These are phyloP conservation scores for Sisor rabdophorus DNA, from an alignment of 2,113 vertebrate species.

Conservation along the genomic window DNA sequence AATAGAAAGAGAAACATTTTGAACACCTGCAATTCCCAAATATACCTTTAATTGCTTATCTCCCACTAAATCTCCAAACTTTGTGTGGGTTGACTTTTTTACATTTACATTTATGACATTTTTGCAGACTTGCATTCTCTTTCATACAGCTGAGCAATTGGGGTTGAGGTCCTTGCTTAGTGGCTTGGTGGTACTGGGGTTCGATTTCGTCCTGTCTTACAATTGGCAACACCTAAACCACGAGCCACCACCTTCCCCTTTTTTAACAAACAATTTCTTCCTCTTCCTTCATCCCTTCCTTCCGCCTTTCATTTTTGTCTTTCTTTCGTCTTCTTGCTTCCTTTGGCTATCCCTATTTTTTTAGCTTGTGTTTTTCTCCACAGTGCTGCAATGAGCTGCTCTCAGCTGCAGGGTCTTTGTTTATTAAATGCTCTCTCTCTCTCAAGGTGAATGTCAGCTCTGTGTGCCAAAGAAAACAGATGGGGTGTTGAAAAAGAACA, in stretches of 20 bases:
- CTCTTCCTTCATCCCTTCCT: neutral
- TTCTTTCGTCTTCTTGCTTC: conserved; percentile 8
- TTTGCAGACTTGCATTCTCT: too few relatives aligned
- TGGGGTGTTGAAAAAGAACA: conserved; percentile 62
- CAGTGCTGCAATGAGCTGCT: conserved; percentile 42
- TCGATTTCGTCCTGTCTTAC: too few relatives aligned
- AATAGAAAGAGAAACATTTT: too few relatives aligned
- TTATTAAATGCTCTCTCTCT: conserved; percentile 47
- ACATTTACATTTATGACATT: too few relatives aligned
- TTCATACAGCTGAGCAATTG: too few relatives aligned
- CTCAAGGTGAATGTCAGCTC: conserved; percentile 63
- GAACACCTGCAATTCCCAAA: too few relatives aligned
- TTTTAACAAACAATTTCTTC: conserved; percentile 28
- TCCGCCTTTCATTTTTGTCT: conserved; percentile 1
- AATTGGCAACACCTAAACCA: too few relatives aligned
- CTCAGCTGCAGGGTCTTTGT: conserved; percentile 52
- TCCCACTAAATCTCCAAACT: too few relatives aligned
- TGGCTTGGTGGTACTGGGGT: too few relatives aligned
- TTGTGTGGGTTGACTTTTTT: neutral
- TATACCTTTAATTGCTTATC: too few relatives aligned
- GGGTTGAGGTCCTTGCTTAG: too few relatives aligned
- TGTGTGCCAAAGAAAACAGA: conserved; percentile 81
- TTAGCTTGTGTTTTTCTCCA: conserved; percentile 32
- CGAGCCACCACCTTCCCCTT: too few relatives aligned
- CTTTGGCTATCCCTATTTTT: conserved; percentile 28